Base-by-base conservation (phyloP, 2,797 vertebrate genomes). In the Amblyraja radiata region DNA sequence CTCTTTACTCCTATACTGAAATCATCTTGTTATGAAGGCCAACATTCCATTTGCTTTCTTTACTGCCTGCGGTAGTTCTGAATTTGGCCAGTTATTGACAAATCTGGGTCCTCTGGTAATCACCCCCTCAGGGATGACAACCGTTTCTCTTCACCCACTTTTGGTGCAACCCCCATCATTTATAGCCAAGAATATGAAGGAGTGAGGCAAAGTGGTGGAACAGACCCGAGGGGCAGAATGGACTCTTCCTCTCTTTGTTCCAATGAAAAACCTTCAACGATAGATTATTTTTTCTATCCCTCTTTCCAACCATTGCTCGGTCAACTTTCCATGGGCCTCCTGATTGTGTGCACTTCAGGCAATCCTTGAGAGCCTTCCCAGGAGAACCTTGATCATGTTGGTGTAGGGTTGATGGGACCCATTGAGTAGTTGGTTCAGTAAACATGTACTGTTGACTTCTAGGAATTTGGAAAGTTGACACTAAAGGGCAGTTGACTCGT, bases 371-470 rank as follows among this genome's bases (percentile, higher is more conserved):
- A 88, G 61, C 28, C 58, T 86, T 58, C 28, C 4, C 6, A 7
- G 81, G 10, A n/a, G 23, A 61, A n/a, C 54, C 13, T 61, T 83
- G 46, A 58, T 83, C 9, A 58, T n/a, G n/a, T 88, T 21, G 10
- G 25, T 13, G 28, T 14, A 65, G 8, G 28, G 14, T 36, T 88
- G n/a, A 68, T 14, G n/a, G 68, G 21, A 46, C 54, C 4, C 10
- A 13, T 5, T 3, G 58, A 86, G 83, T 65, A 65, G 25, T 6
- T 18, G 46, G 39, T 76, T 76, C 46, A 54, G 88, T 92, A 92
- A 92, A 92, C 25, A 1, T 92, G 90, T 92, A 54, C 90, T 58
- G 71, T 92, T 92, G 90, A 74, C 90, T 92, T 92, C 36, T 54
- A 92, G 90, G 90, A 76, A 73, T 92, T 28, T 73, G 90, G 90